Conservation (phyloP, 2,113 vertebrate species). For the Chaenocephalus aceratus region DNA sequence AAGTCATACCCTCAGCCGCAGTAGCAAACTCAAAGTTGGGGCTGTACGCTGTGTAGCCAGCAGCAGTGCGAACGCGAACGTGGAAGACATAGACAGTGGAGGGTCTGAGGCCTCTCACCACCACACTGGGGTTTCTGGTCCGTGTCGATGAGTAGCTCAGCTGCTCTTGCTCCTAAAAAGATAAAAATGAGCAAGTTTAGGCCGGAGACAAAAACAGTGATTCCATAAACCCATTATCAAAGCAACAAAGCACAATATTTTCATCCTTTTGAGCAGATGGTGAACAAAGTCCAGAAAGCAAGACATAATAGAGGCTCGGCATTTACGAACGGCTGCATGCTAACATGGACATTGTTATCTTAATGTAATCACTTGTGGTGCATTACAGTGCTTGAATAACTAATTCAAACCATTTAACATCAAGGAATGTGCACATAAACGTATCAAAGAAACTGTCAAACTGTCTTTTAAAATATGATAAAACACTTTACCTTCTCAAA, state of each 20-base stretch:
- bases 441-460: background rate
- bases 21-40: constrained; percentile 97
- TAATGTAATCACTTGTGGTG: background rate
- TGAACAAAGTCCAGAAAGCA: constrained; percentile 25
- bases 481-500: constrained; percentile 91
- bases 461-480: background rate
- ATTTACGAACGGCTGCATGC: too few relatives aligned
- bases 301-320: constrained; percentile 16
- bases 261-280: constrained; percentile 46
- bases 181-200: constrained; percentile 33
- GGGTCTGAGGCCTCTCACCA: constrained; percentile 94
- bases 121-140: constrained; percentile 92
- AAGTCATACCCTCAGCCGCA: constrained; percentile 91
- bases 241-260: constrained; percentile 17
- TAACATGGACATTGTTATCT: background rate
- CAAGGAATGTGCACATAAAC: background rate
- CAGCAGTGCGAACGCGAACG: constrained; percentile 92
- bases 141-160: constrained; percentile 97
- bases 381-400: background rate
- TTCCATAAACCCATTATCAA: constrained; percentile 31
- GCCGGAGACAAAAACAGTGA: constrained; percentile 17
- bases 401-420: background rate
- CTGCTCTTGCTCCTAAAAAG: constrained; percentile 92
- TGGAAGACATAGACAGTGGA: constrained; percentile 95
- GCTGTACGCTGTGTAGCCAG: constrained; percentile 95